Base-by-base conservation (phyloP, 2,888 invertebrate genomes). In the Leucania comma region DNA sequence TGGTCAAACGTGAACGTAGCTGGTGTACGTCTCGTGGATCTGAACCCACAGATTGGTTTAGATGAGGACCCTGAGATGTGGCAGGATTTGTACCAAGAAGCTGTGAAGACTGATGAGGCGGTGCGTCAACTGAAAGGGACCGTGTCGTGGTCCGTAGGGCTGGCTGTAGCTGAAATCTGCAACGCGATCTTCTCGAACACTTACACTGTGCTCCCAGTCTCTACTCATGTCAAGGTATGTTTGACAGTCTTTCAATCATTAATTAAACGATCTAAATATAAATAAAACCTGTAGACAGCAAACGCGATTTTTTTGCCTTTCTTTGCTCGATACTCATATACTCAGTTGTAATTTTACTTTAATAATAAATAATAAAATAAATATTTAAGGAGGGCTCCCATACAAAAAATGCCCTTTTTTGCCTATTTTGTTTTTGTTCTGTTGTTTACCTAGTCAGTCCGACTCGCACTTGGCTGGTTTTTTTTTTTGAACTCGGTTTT, bases 81-180 rank as follows among this genome's bases (percentile, higher is more conserved):
- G 97, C 92, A 95, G 62, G 96, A 97, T 3, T 9, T 84, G 20
- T 77, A 67, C 53, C 22, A 51, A 1, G 74, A 81, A 0, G 78
- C 75, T 8, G 72, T 84, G 12, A 71, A 50, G 4, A 62, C 63
- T 35, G 84, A 84, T n/a, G 56, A 70, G 0, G 29, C 24, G 3
- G 59, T 81, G 14, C 72, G 78, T n/a, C 56, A 72, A 9, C 67
- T 82, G 5, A 84, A 84, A 60, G 84, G 84, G 10, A 98, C 97
- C 91, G 98, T 98, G 1, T 97, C 97, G 17, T 98, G 98, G 98
- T 98, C 98, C 5, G 97, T 98, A 78, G 98, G 98, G 10, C 93
- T 98, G 35, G 97, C 97, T 88, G 96, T 97, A 14, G 96, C 97
- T 0, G 93, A 97, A 62, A 92, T 98, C 59, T 96, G 97, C 59